Conservation (phyloP, 2,113 vertebrate species). For the Nansenia antarctica region DNA sequence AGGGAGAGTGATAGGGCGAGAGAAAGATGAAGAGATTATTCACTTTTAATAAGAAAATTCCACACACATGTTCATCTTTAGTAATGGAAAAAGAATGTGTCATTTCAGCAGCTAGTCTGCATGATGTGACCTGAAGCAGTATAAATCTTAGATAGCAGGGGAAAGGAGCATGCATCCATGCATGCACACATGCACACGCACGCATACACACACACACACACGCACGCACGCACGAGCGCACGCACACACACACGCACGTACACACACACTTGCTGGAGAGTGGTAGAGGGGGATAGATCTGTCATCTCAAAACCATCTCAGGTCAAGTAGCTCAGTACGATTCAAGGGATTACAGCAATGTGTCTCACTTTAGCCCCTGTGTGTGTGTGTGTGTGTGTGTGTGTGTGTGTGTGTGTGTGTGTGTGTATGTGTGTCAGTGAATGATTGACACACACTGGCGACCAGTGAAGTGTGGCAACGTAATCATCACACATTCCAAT, state of each 20-base stretch:
- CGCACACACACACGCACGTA: neutral
- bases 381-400: no score
- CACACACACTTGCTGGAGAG: neutral
- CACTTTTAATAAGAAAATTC: constrained; percentile 16
- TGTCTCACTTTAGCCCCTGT: neutral
- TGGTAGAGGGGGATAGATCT: no score
- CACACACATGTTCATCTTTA: constrained; percentile 40
- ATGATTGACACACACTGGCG: neutral
- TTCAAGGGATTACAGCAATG: neutral
- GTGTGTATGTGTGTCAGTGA: no score
- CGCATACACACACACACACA: constrained; percentile 1
- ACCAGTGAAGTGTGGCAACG: no score
- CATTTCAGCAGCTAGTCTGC: constrained; percentile 42
- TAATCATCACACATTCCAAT: no score
- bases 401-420: neutral
- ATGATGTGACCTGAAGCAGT: constrained; percentile 46
- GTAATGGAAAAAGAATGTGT: constrained; percentile 33
- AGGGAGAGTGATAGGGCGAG: neutral
- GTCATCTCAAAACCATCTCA: neutral
- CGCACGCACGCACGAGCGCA: constrained; percentile 5
- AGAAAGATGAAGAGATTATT: neutral
- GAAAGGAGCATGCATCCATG: neutral
- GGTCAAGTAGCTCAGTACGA: neutral
- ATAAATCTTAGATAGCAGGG: constrained; percentile 28
- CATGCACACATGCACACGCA: neutral